Conservation (phyloP, 2,888 invertebrate genomes). For the Cantharis rustica region DNA sequence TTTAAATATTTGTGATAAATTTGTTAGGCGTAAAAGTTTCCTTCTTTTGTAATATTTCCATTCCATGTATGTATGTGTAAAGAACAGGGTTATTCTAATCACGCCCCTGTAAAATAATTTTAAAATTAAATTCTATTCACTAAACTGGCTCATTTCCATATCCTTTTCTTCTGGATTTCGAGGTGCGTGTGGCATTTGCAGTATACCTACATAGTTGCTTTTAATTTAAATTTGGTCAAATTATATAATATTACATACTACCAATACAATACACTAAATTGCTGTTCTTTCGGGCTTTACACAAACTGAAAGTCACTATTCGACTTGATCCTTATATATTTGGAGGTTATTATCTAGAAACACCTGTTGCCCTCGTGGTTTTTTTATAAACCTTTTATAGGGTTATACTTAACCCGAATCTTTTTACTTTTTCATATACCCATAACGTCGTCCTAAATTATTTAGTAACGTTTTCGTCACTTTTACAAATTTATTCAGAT, state of each 20-base stretch:
- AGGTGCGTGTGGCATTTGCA: background rate
- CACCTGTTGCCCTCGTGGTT: constrained; percentile 31
- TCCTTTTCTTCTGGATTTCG: background rate
- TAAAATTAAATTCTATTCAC: background rate
- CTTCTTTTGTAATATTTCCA: background rate
- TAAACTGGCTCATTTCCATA: background rate
- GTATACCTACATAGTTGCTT: background rate
- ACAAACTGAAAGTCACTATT: background rate
- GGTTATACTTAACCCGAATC: background rate
- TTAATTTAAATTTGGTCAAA: background rate
- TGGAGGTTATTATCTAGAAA: constrained; percentile 19
- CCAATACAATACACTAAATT: background rate
- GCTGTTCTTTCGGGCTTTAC: background rate
- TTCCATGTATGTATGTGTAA: background rate
- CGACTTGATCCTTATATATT: constrained; percentile 13
- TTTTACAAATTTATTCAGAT: background rate
- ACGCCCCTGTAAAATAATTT: background rate
- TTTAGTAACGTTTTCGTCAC: background rate
- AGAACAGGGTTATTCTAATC: background rate
- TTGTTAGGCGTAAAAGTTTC: background rate
- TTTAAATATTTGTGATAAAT: too few species aligned
- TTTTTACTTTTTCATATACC: background rate
- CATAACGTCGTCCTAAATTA: background rate
- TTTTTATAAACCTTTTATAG: constrained; percentile 22
- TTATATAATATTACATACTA: background rate